Evolutionary conservation across 2,113 vertebrate species (phyloP), one percentile per base, ranked within the genome.

Genomic region (Phalacrocorax carbo): DNA sequence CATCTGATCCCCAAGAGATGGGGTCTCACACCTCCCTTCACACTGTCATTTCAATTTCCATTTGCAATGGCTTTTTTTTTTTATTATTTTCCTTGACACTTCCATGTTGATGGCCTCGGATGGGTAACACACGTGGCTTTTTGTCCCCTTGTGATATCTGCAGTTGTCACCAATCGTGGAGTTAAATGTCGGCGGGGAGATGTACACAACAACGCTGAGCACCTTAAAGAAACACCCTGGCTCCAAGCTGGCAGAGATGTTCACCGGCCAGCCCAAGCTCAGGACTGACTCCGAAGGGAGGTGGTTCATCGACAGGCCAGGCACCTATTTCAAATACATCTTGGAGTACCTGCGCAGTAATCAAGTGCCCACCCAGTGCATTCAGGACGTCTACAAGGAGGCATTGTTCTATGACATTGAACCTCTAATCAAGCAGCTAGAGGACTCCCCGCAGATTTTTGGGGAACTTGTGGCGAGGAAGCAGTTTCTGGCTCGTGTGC

Each of bases 401-500:
- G 99, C 99, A 0, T 10, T 99, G 77, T 98, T 98, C 97, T 99
- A 99, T 3, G 96, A 98, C 73, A 98, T 99, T 15, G 98, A 98
- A 49, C 98, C 98, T 0, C 95, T 99, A 57, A 95, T 99, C 81
- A 99, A 99, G 92, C 97, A 97, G 44, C 84, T 99, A 49, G 99
- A 99, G 83, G 99, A 99, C 32, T 98, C 93, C 5, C 99, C 99
- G 0, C 98, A 96, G 95, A 96, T 99, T 60, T 99, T 99, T 1
- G 99, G 99, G 0, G 99, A 99, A 93, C 88, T 98, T 1, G 98
- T 99, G 83, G 99, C 98, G 0, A 97, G 99, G 78, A 99, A 98
- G 97, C 99, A 99, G 96, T 99, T 99, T 40, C 93, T 99, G 75
- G 98, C 99, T 62, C 97, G 98, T 1, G 99, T 99, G 49, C 99